phyloP scores from a whole-genome alignment of 2,797 vertebrate species.

The Cynodonichthys magdalenae region DNA sequence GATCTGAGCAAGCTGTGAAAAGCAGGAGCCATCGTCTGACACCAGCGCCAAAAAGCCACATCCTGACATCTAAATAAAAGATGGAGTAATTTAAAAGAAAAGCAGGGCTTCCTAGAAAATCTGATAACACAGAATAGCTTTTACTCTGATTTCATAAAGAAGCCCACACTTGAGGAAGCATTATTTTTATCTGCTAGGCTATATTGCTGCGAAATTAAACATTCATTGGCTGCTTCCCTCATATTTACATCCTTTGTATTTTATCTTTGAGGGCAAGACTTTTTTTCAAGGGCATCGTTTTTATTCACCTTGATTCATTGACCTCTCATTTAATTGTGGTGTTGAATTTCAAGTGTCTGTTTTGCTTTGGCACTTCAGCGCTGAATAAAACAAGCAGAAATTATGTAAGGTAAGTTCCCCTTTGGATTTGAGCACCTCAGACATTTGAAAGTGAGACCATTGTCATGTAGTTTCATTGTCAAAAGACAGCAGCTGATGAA shows the following conservation, averaged over 20 bases:
- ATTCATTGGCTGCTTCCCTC: conserved; percentile 59
- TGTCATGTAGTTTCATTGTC: conserved; percentile 75
- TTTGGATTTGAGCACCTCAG: conserved; percentile 63
- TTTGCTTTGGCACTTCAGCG: conserved; percentile 37
- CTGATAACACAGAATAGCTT: conserved; percentile 79
- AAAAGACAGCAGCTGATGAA: conserved; percentile 73
- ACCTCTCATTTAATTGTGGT: conserved; percentile 62
- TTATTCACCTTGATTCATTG: conserved; percentile 37
- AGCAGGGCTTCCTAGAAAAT: conserved; percentile 66
- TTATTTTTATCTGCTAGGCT: conserved; percentile 70
- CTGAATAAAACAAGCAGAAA: conserved; percentile 67
- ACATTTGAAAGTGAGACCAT: conserved; percentile 75
- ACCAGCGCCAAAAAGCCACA: conserved; percentile 55
- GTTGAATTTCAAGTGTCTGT: conserved; percentile 47
- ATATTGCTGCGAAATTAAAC: conserved; percentile 61
- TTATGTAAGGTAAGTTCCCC: conserved; percentile 65
- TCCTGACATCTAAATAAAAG: conserved; percentile 83
- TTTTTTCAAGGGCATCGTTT: conserved; percentile 51
- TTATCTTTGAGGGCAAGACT: conserved; percentile 44
- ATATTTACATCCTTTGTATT: conserved; percentile 68
- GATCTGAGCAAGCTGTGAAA: conserved; percentile 67
- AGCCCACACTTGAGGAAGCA: conserved; percentile 57
- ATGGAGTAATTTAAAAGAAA: conserved; percentile 76
- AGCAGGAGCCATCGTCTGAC: conserved; percentile 65
- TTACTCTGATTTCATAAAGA: conserved; percentile 71